Percentiles rank a stretch among this genome's conserved stretches.
Conservation (phyloP, 2,888 invertebrate genomes). For the Lottia gigantea region DNA sequence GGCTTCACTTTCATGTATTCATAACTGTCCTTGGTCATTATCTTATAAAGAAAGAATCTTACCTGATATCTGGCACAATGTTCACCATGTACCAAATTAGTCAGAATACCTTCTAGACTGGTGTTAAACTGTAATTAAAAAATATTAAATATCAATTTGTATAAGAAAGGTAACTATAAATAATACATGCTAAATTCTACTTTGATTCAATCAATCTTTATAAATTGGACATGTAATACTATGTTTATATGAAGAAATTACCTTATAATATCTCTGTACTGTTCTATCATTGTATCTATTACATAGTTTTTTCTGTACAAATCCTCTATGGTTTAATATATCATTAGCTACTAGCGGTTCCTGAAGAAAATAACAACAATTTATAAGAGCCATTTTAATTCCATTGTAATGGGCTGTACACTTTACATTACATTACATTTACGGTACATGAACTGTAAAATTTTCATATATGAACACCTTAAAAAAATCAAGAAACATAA, state of each 20-base stretch:
- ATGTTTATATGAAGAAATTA: conserved; percentile 37
- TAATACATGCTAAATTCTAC: background rate
- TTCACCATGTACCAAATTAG: conserved; percentile 87
- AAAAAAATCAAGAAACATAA: too few relatives aligned
- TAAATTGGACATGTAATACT: background rate
- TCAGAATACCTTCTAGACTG: conserved; percentile 79
- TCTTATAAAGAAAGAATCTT: conserved; percentile 44
- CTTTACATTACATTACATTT: background rate
- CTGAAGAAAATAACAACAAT: conserved; percentile 39
- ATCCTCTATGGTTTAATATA: conserved; percentile 84
- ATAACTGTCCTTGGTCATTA: too few relatives aligned
- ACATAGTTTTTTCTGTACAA: conserved; percentile 86
- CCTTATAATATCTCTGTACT: conserved; percentile 77
- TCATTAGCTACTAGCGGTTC: conserved; percentile 91
- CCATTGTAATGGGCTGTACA: background rate
- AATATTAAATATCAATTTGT: background rate
- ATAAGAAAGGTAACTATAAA: background rate
- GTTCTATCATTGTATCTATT: conserved; percentile 87
- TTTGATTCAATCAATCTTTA: background rate
- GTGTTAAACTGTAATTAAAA: conserved; percentile 80
- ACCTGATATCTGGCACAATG: conserved; percentile 89
- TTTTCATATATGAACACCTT: too few relatives aligned
- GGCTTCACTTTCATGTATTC: too few relatives aligned
- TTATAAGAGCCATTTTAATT: background rate
- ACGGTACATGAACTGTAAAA: too few relatives aligned